These are phyloP conservation scores for Microcebus murinus DNA, from an alignment of 2,113 vertebrate species.

Conservation along the genomic window DNA sequence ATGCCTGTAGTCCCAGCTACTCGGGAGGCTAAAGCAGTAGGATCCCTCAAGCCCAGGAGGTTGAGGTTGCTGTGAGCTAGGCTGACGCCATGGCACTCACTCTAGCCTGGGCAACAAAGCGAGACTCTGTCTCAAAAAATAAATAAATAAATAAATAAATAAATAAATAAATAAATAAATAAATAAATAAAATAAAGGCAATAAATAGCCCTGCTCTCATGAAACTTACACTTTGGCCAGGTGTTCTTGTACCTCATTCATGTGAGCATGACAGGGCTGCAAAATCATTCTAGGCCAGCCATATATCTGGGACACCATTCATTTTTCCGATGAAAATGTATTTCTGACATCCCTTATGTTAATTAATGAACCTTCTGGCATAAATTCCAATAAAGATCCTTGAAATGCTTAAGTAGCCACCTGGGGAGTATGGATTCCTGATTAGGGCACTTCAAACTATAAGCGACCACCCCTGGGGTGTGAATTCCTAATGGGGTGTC, in stretches of 20 bases:
- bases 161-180: too few species aligned
- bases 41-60: too few species aligned
- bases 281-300: not conserved
- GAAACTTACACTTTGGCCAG: not conserved
- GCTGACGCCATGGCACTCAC: too few species aligned
- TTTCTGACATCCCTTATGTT: slow-evolving; percentile 48
- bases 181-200: not conserved
- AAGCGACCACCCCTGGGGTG: slow-evolving; percentile 31
- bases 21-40: too few species aligned
- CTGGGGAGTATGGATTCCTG: slow-evolving; percentile 58
- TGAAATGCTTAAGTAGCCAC: slow-evolving; percentile 64
- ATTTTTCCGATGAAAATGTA: slow-evolving; percentile 27
- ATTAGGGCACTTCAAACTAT: slow-evolving; percentile 64
- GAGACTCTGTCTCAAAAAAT: too few species aligned
- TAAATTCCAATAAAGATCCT: slow-evolving; percentile 67
- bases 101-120: too few species aligned
- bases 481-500: slow-evolving; percentile 58
- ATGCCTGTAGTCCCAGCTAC: too few species aligned
- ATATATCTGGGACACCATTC: not conserved
- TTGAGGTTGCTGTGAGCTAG: too few species aligned
- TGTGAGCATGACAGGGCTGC: not conserved
- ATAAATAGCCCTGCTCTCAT: not conserved
- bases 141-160: too few species aligned
- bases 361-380: slow-evolving; percentile 61
- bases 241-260: not conserved